A percentile compares a stretch with the other conserved stretches of the same genome.
Evolutionary conservation across 2,113 vertebrate genomes (phyloP).

Genomic region (Nibea albiflora): DNA sequence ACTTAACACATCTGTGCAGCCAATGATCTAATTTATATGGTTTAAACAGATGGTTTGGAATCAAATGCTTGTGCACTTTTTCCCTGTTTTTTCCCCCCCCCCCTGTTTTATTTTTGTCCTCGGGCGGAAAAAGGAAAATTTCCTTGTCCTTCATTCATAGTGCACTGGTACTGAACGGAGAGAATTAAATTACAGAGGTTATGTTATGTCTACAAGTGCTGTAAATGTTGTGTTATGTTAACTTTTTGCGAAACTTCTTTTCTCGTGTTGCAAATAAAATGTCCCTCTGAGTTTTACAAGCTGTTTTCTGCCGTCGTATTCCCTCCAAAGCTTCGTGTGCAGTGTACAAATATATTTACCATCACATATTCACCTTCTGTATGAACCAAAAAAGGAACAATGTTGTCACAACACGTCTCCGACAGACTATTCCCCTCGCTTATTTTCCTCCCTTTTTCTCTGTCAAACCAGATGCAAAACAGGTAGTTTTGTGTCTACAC

Average conservation of each 20-base stretch:
- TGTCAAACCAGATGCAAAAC: slow-evolving; percentile 52
- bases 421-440: slow-evolving; percentile 8
- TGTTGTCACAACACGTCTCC: slow-evolving; percentile 35
- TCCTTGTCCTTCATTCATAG: background rate
- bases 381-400: slow-evolving; percentile 29
- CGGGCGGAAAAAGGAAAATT: background rate
- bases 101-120: background rate
- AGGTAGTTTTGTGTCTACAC: slow-evolving; percentile 33
- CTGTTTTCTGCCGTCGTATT: background rate
- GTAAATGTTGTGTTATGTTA: slow-evolving; percentile 21
- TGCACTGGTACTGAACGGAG: background rate
- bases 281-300: slow-evolving; percentile 14
- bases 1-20: slow-evolving; percentile 41
- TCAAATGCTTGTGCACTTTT: slow-evolving; percentile 13
- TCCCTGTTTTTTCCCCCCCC: background rate
- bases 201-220: slow-evolving; percentile 5
- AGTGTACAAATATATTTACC: background rate
- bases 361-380: slow-evolving; percentile 2
- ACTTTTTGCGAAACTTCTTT: slow-evolving; percentile 1
- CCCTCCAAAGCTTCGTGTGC: background rate
- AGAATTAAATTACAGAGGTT: background rate
- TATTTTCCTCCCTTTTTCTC: slow-evolving; percentile 10
- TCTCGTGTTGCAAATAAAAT: slow-evolving; percentile 24
- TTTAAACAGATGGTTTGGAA: slow-evolving; percentile 60
- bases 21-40: slow-evolving; percentile 36